These are phyloP conservation scores for Acanthiza pusilla DNA, from an alignment of 2,797 vertebrate species.

Conservation along the genomic window DNA sequence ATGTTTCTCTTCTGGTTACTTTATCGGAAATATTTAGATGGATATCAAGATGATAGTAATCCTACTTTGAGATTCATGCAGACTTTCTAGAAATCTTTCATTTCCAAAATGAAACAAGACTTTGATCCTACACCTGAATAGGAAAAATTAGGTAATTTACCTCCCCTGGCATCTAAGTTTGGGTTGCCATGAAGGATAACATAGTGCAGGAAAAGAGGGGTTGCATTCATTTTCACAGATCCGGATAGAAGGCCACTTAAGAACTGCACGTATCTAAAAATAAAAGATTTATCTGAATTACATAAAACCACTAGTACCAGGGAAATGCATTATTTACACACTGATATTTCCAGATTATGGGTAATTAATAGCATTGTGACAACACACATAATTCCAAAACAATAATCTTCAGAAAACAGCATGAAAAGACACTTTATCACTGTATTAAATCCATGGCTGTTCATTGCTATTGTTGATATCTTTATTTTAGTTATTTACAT, in stretches of 20 bases:
- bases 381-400: neutral
- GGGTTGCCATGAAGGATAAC: constrained; percentile 87
- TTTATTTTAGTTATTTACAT: neutral
- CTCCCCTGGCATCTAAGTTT: constrained; percentile 84
- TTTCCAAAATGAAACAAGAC: neutral
- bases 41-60: neutral
- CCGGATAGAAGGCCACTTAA: constrained; percentile 90
- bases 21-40: neutral
- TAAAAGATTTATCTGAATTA: neutral
- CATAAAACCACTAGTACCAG: neutral
- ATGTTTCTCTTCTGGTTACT: neutral
- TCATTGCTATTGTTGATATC: neutral
- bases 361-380: neutral
- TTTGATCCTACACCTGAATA: neutral
- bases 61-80: neutral
- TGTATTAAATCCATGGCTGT: neutral
- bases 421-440: neutral
- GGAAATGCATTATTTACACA: neutral
- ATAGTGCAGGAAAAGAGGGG: constrained; percentile 88
- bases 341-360: neutral
- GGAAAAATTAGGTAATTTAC: constrained; percentile 64
- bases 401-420: neutral
- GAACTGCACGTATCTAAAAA: constrained; percentile 88
- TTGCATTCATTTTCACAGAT: constrained; percentile 91
- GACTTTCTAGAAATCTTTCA: neutral